Evolutionary conservation across 2,797 vertebrate species (phyloP), one percentile per base, ranked within the genome.

Genomic region (Cynodonichthys magdalenae): DNA sequence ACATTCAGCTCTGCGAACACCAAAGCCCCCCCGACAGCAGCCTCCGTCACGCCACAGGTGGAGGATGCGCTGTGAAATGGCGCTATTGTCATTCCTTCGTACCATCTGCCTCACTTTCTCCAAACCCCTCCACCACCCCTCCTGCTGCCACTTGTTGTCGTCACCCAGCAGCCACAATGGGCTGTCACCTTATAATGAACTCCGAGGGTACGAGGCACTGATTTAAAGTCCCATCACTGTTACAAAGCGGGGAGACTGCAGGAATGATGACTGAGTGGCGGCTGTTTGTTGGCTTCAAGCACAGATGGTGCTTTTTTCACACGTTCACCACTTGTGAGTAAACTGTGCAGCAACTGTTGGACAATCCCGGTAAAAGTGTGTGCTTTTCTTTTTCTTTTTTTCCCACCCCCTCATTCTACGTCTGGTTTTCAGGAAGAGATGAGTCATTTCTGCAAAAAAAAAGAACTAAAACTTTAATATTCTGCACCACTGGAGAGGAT

Each of bases 151-250:
- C 74, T 86, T 87, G 88, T 87, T 88, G 80, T 88, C 75, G 45
- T 71, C 79, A 53, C 73, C 36, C 69, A 67, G 55, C 69, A 55
- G 74, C 75, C 63, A 89, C 88, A 89, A 90, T 80, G 74, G 81
- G 58, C 79, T 75, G 81, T 91, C 87, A 87, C 82, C 80, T 87
- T 58, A 72, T 87, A 85, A 85, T 92, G 90, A 90, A 91, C 86
- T 84, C 85, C 75, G 59, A 73, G 80, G 83, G 79, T 77, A 67
- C 74, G 45, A 63, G 67, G 59, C 78, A 86, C 85, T 91, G 89
- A 90, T 90, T 91, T 91, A 90, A 92, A 87, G 81, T 84, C 71
- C 85, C 83, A 90, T 92, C 89, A 87, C 72, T 65, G 81, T 85
- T 83, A 76, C 73, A 59, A 68, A 74, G 82, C 69, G 45, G 50